Evolutionary conservation across 2,888 invertebrate species (phyloP).

Genomic region (Pelosia muscerda): DNA sequence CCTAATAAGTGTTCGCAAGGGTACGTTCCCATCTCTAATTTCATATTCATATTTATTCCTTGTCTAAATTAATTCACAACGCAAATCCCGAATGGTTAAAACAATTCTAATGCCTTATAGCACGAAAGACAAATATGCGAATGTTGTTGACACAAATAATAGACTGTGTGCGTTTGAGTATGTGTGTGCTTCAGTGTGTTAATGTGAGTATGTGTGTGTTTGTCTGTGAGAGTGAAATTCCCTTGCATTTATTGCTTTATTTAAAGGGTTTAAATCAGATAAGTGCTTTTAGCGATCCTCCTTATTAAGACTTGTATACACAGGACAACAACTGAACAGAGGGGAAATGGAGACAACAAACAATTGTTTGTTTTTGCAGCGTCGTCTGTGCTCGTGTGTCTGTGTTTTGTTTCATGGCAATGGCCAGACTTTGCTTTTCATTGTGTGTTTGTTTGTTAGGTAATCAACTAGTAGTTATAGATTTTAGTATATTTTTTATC

Average conservation of each 20-base stretch:
- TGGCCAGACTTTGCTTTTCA: slow-evolving; percentile 22
- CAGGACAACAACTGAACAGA: slow-evolving; percentile 46
- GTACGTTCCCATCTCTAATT: slow-evolving; percentile 24
- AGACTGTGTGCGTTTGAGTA: slow-evolving; percentile 48
- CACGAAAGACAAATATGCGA: slow-evolving; percentile 33
- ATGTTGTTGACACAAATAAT: slow-evolving; percentile 47
- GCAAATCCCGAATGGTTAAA: slow-evolving; percentile 38
- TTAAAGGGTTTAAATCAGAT: slow-evolving; percentile 76
- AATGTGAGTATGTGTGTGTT: slow-evolving; percentile 39
- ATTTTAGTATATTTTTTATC: slow-evolving; percentile 22
- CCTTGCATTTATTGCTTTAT: slow-evolving; percentile 77
- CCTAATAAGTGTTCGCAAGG: slow-evolving; percentile 11
- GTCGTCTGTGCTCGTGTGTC: slow-evolving; percentile 27
- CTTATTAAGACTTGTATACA: slow-evolving; percentile 69
- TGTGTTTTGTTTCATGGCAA: slow-evolving; percentile 27
- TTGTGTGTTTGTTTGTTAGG: slow-evolving; percentile 22
- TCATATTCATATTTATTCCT: slow-evolving; percentile 41
- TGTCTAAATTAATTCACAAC: slow-evolving; percentile 41
- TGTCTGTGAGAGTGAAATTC: slow-evolving; percentile 52
- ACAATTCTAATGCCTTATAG: slow-evolving; percentile 41
- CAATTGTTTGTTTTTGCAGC: slow-evolving; percentile 45
- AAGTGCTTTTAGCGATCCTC: slow-evolving; percentile 69
- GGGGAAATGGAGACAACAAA: slow-evolving; percentile 30
- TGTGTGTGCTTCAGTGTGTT: slow-evolving; percentile 46
- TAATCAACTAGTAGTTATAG: slow-evolving; percentile 36